phyloP scores from a whole-genome alignment of 1,140 invertebrate species.

The Brachionus sp. region DNA sequence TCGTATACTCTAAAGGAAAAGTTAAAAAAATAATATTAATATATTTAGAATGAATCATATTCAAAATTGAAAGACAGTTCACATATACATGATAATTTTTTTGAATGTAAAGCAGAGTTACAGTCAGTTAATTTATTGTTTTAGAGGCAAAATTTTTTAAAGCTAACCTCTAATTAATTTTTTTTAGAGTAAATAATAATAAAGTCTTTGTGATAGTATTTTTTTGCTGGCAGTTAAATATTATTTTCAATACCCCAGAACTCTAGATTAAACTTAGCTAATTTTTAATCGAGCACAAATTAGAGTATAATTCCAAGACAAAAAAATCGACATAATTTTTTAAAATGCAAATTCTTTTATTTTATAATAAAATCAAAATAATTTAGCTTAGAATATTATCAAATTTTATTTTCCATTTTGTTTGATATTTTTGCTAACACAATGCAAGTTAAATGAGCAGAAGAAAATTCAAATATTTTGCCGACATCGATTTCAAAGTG shows the following conservation, averaged over 20 bases:
- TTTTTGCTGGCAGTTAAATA: no score
- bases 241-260: neutral
- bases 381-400: constrained; percentile 27
- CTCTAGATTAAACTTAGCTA: neutral
- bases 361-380: constrained; percentile 24
- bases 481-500: neutral
- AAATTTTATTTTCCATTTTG: constrained; percentile 22
- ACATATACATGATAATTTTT: no score
- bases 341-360: neutral
- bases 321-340: constrained; percentile 14
- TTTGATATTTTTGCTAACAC: neutral
- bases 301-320: neutral
- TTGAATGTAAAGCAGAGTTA: no score
- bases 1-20: no score
- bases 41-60: no score
- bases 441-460: neutral
- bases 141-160: no score
- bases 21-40: no score
- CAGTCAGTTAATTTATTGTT: no score
- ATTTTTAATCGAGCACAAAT: neutral
- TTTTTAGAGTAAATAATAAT: no score
- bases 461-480: neutral
- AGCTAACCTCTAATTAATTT: no score
- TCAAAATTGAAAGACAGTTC: no score
- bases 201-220: no score